phyloP scores from a whole-genome alignment of 1,140 invertebrate genomes.

The Nymphalis io region DNA sequence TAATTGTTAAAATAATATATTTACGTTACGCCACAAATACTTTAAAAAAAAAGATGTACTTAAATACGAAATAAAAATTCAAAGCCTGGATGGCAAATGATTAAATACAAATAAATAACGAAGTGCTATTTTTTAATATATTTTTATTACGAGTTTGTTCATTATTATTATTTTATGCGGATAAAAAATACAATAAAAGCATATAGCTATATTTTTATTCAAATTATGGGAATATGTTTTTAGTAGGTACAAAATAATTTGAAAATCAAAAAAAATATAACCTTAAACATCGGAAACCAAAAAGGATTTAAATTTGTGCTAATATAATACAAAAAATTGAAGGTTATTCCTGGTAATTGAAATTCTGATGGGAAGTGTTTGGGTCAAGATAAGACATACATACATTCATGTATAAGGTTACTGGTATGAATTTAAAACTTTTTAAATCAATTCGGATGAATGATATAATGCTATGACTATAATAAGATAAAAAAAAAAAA shows the following conservation, averaged over 20 bases:
- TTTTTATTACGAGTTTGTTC: too few species aligned
- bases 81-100: too few species aligned
- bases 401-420: slow-evolving; percentile 9
- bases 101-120: too few species aligned
- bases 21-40: too few species aligned
- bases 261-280: slow-evolving; percentile 35
- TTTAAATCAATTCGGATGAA: neutral
- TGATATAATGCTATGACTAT: neutral
- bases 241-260: neutral
- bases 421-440: slow-evolving; percentile 8
- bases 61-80: too few species aligned
- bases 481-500: slow-evolving; percentile 1
- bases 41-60: too few species aligned
- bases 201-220: too few species aligned
- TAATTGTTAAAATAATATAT: too few species aligned
- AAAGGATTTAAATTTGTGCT: slow-evolving; percentile 49
- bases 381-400: slow-evolving; percentile 36
- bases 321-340: slow-evolving; percentile 36
- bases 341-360: slow-evolving; percentile 44
- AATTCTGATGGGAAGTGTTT: slow-evolving; percentile 43
- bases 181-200: too few species aligned
- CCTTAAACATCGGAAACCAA: slow-evolving; percentile 30
- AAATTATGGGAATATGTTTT: neutral
- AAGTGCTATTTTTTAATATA: too few species aligned
- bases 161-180: too few species aligned